Conservation (phyloP, 1,140 invertebrate species). For the Aphaenogaster ashmeadi region DNA sequence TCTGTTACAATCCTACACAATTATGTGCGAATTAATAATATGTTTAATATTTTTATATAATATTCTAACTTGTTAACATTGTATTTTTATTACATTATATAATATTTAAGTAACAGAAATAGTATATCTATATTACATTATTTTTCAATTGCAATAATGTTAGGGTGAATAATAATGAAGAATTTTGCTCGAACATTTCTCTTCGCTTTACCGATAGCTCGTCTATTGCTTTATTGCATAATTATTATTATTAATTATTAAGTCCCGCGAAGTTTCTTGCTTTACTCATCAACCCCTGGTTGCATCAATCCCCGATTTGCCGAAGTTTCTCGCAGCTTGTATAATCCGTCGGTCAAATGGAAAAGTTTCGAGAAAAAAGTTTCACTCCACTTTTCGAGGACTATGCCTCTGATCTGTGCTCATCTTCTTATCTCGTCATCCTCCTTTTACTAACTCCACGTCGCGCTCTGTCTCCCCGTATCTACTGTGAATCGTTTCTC, state of each 20-base stretch:
- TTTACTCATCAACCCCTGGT: slow-evolving; percentile 34
- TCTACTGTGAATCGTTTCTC: slow-evolving; percentile 44
- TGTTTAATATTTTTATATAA: neutral
- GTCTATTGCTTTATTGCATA: neutral
- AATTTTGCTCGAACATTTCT: neutral
- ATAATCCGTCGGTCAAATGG: slow-evolving; percentile 77
- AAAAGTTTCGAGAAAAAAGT: slow-evolving; percentile 79
- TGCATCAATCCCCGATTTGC: slow-evolving; percentile 28
- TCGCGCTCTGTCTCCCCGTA: neutral
- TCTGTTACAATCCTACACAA: neutral
- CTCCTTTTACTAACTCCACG: neutral
- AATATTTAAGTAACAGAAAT: neutral
- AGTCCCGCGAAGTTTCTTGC: slow-evolving; percentile 26
- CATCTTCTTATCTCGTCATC: slow-evolving; percentile 46
- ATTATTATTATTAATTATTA: slow-evolving; percentile 50
- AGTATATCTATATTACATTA: neutral
- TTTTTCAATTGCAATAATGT: neutral
- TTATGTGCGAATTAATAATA: neutral
- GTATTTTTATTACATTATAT: neutral
- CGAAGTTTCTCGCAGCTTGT: slow-evolving; percentile 55
- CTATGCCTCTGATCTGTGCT: slow-evolving; percentile 57
- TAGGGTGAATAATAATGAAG: neutral
- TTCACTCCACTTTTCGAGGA: slow-evolving; percentile 74
- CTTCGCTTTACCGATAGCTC: neutral
- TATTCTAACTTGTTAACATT: neutral